Conservation (phyloP, 2,113 vertebrate species). For the Megaceryle maxima region DNA sequence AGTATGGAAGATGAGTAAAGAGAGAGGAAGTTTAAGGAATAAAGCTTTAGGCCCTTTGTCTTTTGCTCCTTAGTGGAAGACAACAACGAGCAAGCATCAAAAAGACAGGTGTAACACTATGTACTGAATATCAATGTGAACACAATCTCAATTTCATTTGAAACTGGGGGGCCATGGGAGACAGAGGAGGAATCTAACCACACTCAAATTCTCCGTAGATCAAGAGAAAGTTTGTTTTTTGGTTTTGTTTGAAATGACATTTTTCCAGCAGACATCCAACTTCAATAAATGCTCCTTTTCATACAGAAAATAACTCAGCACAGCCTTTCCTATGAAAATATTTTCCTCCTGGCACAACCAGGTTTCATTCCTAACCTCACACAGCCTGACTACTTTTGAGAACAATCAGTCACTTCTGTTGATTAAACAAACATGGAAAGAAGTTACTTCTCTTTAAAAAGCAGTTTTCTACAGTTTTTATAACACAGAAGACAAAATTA, state of each 20-base stretch:
- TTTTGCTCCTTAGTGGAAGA: not conserved
- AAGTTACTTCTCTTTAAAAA: not conserved
- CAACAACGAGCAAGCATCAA: accelerated
- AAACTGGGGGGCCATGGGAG: not conserved
- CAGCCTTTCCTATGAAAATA: constrained; percentile 24
- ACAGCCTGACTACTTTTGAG: not conserved
- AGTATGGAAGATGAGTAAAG: not conserved
- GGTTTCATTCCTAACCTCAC: constrained; percentile 1
- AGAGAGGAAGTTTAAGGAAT: not conserved
- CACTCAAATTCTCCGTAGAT: not conserved
- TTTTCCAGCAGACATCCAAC: not conserved
- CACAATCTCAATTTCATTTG: not conserved
- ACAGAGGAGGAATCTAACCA: not conserved
- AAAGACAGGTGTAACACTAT: not conserved
- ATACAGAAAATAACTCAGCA: constrained; percentile 2
- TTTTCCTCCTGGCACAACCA: constrained; percentile 13
- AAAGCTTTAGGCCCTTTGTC: no score
- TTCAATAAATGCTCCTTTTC: constrained; percentile 50
- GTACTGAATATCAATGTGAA: not conserved
- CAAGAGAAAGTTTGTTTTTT: not conserved
- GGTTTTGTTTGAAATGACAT: not conserved
- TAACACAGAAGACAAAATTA: not conserved
- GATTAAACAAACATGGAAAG: not conserved
- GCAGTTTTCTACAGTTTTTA: not conserved
- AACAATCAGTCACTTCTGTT: constrained; percentile 8